Base-by-base conservation (phyloP, 2,888 invertebrate genomes). In the Drosophila suboccidentalis region DNA sequence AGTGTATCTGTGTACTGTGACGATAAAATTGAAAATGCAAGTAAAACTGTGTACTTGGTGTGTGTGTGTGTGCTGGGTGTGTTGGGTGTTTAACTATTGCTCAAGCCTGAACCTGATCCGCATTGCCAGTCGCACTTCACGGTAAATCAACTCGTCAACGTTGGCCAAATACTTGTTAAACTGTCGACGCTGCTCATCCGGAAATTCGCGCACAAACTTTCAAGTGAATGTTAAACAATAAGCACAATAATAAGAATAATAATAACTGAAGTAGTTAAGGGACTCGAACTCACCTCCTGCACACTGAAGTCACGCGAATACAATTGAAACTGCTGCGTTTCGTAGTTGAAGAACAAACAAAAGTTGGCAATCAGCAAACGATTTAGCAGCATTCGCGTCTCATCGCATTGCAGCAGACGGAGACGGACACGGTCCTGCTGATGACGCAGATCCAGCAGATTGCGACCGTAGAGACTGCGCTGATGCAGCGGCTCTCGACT, bases 401-500 rank as follows among this genome's bases (percentile, higher is more conserved):
- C 90, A 36, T 87, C 85, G 58, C 92, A 92, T 36, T 91, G 89
- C 15, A 87, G 60, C 3, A 90, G 60, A 1, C 92, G 91, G 10
- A 76, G 71, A 1, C 87, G 83, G 22, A 92, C 71, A 5, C 90
- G 89, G n/a, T 90, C 90, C 59, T 89, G 83, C 60, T 92, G 92
- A 38, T 91, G 85, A 5, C 83, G 83, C 61, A 92, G 69, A 47
- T 92, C 92, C 19, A 92, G 73, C 17, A 91, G 67, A 71, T 90
- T 91, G 34, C 90, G 89, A 0, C 91, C 90, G 36, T 89, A 91
- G 3, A 84, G 75, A 87, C 95, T 96, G n/a, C 98, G 93, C 89
- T 96, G 95, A 91, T 96, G 96, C 41, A 98, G 92, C 0, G 98
- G 97, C 47, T 94, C 91, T 71, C 94, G 94, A 10, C 96, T 95